Base-by-base conservation (phyloP, 2,888 invertebrate genomes). In the Himalopsyche japonica region DNA sequence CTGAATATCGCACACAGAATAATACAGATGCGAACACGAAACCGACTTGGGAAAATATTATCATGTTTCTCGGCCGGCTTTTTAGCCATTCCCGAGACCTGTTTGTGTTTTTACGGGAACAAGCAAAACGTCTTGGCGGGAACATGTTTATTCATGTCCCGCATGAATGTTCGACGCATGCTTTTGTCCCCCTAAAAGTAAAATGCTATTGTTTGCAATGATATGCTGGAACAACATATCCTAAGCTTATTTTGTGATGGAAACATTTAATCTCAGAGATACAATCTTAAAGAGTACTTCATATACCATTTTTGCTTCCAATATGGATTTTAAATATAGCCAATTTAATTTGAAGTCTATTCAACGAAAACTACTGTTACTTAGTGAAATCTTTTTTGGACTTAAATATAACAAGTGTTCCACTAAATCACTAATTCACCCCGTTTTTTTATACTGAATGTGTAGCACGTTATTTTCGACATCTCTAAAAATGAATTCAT, bases 121-220 rank as follows among this genome's bases (percentile, higher is more conserved):
- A 43, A 77, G 43, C 43, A 77, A 77, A 43, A 43, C 77, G 43
- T 77, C 43, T 77, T 77, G 77, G 37, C 77, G 24, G 77, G 20
- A 27, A 77, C 77, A 77, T 77, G 77, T 77, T 77, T 43, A 77
- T 77, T 43, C 77, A 43, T 77, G 77, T n/a, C 77, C 20, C 43
- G 70, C 70, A 70, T 27, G 30, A 70, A 70, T 30, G 70, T 70
- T 70, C 70, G 70, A 70, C 70, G 70, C 70, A 70, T 30, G 30
- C 27, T 30, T 70, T 70, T 70, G 70, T 27, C 70, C 70, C 70
- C 70, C 15, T 27, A 15, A 24, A 70, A 70, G 24, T 70, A 70
- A 70, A 70, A 70, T 20, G 27, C 30, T 30, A 12, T 70, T 70
- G 70, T 70, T 70, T 70, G 30, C 24, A 12, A 30, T 70, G 27